Conservation (phyloP, 2,113 vertebrate genomes). For the Ageneiosus marmoratus region DNA sequence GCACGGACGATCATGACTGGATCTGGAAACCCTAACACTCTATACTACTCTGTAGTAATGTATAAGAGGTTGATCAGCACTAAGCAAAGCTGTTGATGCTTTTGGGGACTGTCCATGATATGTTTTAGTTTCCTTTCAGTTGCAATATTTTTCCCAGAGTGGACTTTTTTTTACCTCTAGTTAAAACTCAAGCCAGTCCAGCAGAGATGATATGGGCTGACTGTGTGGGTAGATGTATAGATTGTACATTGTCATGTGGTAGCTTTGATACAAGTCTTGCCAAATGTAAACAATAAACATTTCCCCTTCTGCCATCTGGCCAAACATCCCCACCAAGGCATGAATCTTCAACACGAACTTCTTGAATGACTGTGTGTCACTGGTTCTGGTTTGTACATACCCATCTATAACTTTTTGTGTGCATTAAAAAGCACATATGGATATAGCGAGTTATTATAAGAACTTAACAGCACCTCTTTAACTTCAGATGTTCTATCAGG, state of each 20-base stretch:
- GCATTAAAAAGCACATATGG: conserved; percentile 36
- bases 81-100: not conserved
- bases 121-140: not conserved
- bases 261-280: conserved; percentile 24
- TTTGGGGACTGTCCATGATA: not conserved
- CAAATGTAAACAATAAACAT: conserved; percentile 35
- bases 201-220: not conserved
- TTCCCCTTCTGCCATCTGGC: not conserved
- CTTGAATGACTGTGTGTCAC: conserved; percentile 17
- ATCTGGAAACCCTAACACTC: not conserved
- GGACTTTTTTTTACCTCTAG: not conserved
- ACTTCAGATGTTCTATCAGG: conserved; percentile 20
- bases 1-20: not conserved
- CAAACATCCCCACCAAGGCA: conserved; percentile 25
- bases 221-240: not conserved
- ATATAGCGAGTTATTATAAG: conserved; percentile 28
- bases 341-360: conserved; percentile 30
- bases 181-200: conserved; percentile 4
- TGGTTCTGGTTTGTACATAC: not conserved
- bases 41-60: not conserved
- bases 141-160: not conserved
- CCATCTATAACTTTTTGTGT: not conserved
- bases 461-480: not conserved
- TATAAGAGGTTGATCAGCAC: not conserved
- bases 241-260: not conserved